Percentiles rank a stretch among this genome's conserved stretches.
These are phyloP conservation scores for Tapera naevia DNA, from an alignment of 2,797 vertebrate species.

Conservation along the genomic window DNA sequence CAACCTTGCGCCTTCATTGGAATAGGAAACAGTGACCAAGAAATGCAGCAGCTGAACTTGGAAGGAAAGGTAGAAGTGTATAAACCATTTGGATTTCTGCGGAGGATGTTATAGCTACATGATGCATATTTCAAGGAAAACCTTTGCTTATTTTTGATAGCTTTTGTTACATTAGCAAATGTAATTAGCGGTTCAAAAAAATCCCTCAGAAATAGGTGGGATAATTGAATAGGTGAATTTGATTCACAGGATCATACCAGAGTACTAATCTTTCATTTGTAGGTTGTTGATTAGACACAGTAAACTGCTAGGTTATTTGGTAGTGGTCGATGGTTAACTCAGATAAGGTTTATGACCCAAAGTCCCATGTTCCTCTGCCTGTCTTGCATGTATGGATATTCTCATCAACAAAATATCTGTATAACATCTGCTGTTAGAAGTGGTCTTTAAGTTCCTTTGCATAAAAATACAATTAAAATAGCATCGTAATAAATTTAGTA, in stretches of 20 bases:
- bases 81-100: neutral
- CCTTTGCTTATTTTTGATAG: neutral
- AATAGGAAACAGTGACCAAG: slow-evolving; percentile 98
- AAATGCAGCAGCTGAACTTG: slow-evolving; percentile 98
- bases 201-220: neutral
- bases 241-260: neutral
- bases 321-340: neutral
- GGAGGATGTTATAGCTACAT: neutral
- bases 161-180: neutral
- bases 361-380: neutral
- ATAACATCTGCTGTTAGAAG: neutral
- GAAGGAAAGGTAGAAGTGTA: slow-evolving; percentile 92
- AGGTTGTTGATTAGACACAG: neutral
- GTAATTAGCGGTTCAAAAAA: neutral
- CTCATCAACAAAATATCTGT: neutral
- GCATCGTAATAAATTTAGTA: neutral
- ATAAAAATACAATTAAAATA: neutral
- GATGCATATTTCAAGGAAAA: neutral
- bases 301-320: neutral
- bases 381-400: neutral
- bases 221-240: neutral
- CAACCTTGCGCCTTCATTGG: slow-evolving; percentile 98
- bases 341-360: neutral
- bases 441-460: neutral
- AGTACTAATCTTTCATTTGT: neutral